Base-by-base conservation (phyloP, 2,797 vertebrate genomes). In the Pseudochromis fuscus region DNA sequence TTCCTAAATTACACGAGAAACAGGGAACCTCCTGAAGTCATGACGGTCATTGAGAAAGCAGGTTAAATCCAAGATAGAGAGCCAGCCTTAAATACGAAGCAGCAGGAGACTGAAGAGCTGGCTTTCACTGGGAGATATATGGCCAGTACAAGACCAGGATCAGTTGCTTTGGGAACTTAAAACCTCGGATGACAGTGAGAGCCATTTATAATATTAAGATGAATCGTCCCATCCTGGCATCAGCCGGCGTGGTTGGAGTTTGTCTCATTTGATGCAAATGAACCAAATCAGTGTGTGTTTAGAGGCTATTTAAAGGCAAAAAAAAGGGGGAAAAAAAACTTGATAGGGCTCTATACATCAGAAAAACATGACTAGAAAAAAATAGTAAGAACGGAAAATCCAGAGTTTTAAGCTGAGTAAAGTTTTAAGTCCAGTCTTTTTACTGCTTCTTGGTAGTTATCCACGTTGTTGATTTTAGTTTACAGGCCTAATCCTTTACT, bases 121-220 rank as follows among this genome's bases (percentile, higher is more conserved):
- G 81, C 83, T 89, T 90, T 88, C 82, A 90, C 84, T 85, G 87
- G 77, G 76, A 92, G 88, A 93, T 90, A 92, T 88, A 92, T 82
- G 78, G 82, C 65, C 68, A 65, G 71, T 82, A 81, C 88, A 90
- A 88, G 86, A 82, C 78, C 77, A 55, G 89, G 84, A 92, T 93
- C 83, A 88, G 89, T 91, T 88, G 88, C 89, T 92, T 85, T 60
- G 83, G 92, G 90, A 95, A 95, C 89, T 87, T 93, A 91, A 95
- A 94, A 95, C 92, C 93, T 79, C 23, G 62, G 90, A 92, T 91
- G 92, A 94, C 91, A 92, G 91, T 83, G 73, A 88, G 84, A 88
- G 88, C 86, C 82, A 86, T 94, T 93, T 89, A 91, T 89, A 91
- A 92, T 89, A 81, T 84, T 83, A 93, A 92, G 92, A 94, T 92